Evolutionary conservation across 2,113 vertebrate species (phyloP).

Genomic region (Pogona vitticeps): DNA sequence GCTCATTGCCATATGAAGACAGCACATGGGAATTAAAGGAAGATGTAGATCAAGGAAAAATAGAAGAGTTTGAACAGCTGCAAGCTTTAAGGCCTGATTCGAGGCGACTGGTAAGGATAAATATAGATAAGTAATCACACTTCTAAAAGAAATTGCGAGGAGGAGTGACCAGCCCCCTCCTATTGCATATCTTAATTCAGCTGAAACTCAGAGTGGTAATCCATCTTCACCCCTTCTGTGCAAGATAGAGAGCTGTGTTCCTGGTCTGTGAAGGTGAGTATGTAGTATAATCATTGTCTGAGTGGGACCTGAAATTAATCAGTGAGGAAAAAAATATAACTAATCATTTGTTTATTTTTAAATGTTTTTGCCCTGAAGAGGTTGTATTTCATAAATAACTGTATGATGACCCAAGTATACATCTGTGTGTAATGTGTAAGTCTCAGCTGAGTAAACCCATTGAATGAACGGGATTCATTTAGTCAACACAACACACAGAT

Average conservation of each 20-base stretch:
- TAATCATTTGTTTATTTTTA: neutral
- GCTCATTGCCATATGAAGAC: conserved; percentile 97
- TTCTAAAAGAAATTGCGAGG: neutral
- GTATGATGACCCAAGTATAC: neutral
- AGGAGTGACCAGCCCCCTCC: neutral
- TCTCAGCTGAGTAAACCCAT: no score
- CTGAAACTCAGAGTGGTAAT: neutral
- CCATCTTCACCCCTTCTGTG: neutral
- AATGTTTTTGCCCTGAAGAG: neutral
- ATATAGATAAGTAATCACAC: neutral
- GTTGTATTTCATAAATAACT: neutral
- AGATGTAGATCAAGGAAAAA: conserved; percentile 96
- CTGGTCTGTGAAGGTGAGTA: neutral
- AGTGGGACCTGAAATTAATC: neutral
- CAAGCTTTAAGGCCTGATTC: conserved; percentile 90
- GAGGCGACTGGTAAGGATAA: conserved; percentile 86
- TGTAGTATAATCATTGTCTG: neutral
- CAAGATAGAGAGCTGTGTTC: neutral
- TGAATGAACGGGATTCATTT: no score
- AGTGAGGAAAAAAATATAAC: neutral
- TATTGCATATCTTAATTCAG: neutral
- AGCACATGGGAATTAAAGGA: conserved; percentile 99
- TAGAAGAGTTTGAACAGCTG: conserved; percentile 97
- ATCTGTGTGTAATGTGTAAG: neutral
- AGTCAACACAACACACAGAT: no score